Base-by-base conservation (phyloP, 2,888 invertebrate genomes). In the Drosophila barbarae region DNA sequence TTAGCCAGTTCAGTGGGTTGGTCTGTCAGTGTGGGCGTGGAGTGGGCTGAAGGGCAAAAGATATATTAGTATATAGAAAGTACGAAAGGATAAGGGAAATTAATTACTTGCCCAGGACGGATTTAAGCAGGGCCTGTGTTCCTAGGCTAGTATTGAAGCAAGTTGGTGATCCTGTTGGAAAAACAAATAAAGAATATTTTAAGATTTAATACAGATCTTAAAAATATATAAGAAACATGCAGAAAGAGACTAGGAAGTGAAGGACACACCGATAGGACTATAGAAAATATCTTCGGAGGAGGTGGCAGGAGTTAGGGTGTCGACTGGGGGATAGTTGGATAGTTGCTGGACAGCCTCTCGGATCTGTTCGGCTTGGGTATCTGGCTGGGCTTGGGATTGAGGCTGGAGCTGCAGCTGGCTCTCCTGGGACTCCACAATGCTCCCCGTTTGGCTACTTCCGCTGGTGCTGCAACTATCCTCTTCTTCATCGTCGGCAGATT, bases 221-320 rank as follows among this genome's bases (percentile, higher is more conserved):
- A 8, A 44, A 35, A 30, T 8, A 9, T 26, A 18, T 1, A n/a
- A 5, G 1, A n/a, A 21, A 10, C 47, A 53, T 34, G 7, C n/a
- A 18, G 1, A 9, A 18, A n/a, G 3, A 9, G n/a, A 28, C 30
- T 35, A 13, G 2, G 3, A 4, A 21, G 23, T 44, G 2, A 32
- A 18, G 41, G 68, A 88, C 88, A 72, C 84, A 89, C 88, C 89
- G 71, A 88, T 85, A 71, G 89, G 88, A 84, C 89, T 89, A 77
- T 86, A 88, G 75, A 85, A 89, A 36, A 87, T 74, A 69, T 89
- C 89, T 76, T 89, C 89, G 60, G 87, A 76, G 66, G 88, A 88
- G 44, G 87, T 86, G 51, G 87, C 87, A 49, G 87, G 85, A 65
- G 84, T 83, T 34, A 84, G 59, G 52, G 72, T 80, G 58, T 83